These are phyloP conservation scores for Lucilia sericata DNA, from an alignment of 1,140 invertebrate species.

Conservation along the genomic window DNA sequence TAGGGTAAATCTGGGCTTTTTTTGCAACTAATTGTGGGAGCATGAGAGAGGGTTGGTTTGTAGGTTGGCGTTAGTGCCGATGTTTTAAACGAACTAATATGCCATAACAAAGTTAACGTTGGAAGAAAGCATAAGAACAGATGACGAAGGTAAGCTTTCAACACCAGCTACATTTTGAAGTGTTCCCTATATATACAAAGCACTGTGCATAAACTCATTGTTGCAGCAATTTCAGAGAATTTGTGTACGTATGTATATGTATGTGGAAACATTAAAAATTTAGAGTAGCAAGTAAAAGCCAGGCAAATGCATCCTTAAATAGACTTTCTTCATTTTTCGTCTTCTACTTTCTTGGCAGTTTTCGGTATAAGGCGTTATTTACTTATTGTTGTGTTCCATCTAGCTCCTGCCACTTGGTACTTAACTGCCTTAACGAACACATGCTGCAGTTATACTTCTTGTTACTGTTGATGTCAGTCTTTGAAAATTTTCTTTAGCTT, in stretches of 20 bases:
- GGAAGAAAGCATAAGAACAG: constrained; percentile 1
- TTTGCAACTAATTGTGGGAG: too few species aligned
- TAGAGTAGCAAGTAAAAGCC: constrained; percentile 18
- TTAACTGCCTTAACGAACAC: background rate
- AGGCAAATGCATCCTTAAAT: constrained; percentile 20
- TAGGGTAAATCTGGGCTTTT: too few species aligned
- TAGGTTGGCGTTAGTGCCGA: background rate
- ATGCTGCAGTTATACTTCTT: background rate
- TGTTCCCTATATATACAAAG: background rate
- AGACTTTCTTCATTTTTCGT: constrained; percentile 14
- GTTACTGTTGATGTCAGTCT: background rate
- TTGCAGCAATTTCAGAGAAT: background rate
- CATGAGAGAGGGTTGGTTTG: background rate
- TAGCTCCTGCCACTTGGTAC: background rate
- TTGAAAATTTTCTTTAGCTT: background rate
- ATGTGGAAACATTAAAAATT: background rate
- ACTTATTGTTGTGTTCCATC: background rate
- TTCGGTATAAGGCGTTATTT: constrained; percentile 16
- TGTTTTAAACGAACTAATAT: background rate
- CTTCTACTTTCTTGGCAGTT: background rate
- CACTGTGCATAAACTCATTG: background rate
- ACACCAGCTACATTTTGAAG: background rate
- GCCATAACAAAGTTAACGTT: constrained; percentile 21
- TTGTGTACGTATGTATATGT: background rate
- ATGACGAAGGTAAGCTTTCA: constrained; percentile 4